Evolutionary conservation across 2,113 vertebrate species (phyloP), one percentile per base, ranked within the genome.

Genomic region (Tachycineta bicolor): DNA sequence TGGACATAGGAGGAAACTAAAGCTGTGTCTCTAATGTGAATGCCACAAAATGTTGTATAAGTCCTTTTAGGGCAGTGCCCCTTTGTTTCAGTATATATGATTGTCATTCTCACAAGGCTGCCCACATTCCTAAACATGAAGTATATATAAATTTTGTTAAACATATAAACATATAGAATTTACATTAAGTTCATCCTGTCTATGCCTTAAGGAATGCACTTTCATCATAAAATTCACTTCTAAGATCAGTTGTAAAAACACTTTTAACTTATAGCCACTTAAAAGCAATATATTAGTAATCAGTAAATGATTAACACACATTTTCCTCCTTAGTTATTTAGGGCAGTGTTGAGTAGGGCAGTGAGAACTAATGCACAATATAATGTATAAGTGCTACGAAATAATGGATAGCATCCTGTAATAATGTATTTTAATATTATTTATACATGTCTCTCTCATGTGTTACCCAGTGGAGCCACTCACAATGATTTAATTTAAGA

Each of bases 201-300:
- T 89, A 53, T 93, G 71, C 37, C 56, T 83, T 95, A 67, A 95
- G 83, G 78, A 97, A 75, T 29, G 84, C 23, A 86, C 73, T 94
- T 95, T 65, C 76, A 47, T 50, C 91, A 47, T 63, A 92, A 95
- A 76, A 95, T 74, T 65, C 62, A 19, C 55, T 53, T 39, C 28
- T 39, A 53, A 39, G 26, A 43, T 46, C 55, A 53, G 23, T 18
- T 69, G 39, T n/a, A 60, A 87, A 33, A 53, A 28, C 31, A 55
- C 34, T 90, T 95, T 91, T 93, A 85, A 53, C 71, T 93, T 91
- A 37, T 50, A 44, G 43, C 22, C 50, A 19, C 53, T 95, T 97
- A 86, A 91, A 97, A 97, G 84, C 96, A 96, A 95, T 97, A 95
- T 93, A 97, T 97, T 96, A 94, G 95, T 96, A 97, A 98, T 98